A percentile compares a stretch with the other conserved stretches of the same genome.
phyloP scores from a whole-genome alignment of 2,113 vertebrate genomes.

The Phyllostomus discolor region DNA sequence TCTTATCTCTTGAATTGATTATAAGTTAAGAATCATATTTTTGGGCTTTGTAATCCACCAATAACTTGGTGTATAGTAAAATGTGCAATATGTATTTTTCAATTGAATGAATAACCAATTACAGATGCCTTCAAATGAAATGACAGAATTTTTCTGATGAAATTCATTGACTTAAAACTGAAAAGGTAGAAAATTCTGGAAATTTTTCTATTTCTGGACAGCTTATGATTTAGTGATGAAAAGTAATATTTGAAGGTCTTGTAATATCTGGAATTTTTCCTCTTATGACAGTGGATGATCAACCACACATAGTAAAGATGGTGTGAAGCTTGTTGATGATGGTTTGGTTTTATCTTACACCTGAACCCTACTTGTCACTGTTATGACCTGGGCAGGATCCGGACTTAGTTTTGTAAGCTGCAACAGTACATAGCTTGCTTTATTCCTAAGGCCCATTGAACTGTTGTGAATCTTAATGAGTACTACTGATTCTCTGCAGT shows the following conservation, averaged over 20 bases:
- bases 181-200: not conserved
- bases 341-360: not conserved
- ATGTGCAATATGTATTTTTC: not conserved
- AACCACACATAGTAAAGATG: not conserved
- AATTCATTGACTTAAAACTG: not conserved
- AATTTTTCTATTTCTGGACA: conserved; percentile 24
- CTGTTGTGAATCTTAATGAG: not conserved
- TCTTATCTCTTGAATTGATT: not conserved
- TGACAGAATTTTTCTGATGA: not conserved
- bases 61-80: not conserved
- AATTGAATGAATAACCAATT: not conserved
- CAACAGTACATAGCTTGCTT: not conserved
- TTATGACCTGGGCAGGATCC: not conserved
- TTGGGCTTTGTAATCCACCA: not conserved
- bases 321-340: not conserved
- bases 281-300: not conserved
- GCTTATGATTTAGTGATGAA: conserved; percentile 30
- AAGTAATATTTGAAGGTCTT: conserved; percentile 10
- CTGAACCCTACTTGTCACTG: not conserved
- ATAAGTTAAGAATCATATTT: not conserved
- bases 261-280: not conserved
- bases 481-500: not conserved
- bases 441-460: not conserved
- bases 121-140: not conserved
- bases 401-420: not conserved